These are phyloP conservation scores for Sphaeridia pumilis DNA, from an alignment of 2,888 invertebrate genomes.

Conservation along the genomic window DNA sequence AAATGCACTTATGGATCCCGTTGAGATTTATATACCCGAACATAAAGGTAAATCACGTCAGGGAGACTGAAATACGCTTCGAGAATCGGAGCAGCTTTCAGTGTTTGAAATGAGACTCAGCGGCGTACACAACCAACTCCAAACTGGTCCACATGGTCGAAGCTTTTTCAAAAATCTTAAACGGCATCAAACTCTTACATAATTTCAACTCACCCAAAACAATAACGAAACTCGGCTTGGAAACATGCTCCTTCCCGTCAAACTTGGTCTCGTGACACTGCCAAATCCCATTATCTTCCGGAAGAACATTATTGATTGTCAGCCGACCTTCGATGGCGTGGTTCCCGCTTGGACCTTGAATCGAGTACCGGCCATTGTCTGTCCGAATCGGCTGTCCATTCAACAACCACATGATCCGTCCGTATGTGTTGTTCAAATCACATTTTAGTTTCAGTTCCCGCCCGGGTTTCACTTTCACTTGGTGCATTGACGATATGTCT, in stretches of 20 bases:
- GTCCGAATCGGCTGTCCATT: slow-evolving; percentile 34
- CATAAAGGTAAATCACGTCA: background rate
- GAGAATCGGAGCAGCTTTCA: too few relatives aligned
- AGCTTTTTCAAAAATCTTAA: background rate
- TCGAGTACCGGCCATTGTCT: slow-evolving; percentile 35
- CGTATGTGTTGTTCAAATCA: slow-evolving; percentile 36
- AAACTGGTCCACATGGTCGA: too few relatives aligned
- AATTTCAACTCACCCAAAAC: slow-evolving; percentile 34
- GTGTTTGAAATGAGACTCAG: too few relatives aligned
- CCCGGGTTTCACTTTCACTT: slow-evolving; percentile 34
- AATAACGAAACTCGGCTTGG: slow-evolving; percentile 50
- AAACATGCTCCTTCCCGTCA: slow-evolving; percentile 40
- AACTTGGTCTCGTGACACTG: slow-evolving; percentile 35
- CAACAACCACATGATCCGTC: slow-evolving; percentile 34
- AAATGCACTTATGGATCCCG: slow-evolving; percentile 2
- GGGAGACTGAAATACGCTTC: too few relatives aligned
- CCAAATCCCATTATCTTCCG: slow-evolving; percentile 34
- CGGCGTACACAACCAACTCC: too few relatives aligned
- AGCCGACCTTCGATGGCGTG: slow-evolving; percentile 34
- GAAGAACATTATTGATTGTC: slow-evolving; percentile 35
- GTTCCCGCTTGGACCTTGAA: slow-evolving; percentile 33
- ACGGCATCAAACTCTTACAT: background rate
- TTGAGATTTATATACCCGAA: background rate
- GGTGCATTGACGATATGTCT: slow-evolving; percentile 2
- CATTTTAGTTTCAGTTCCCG: slow-evolving; percentile 36